Conservation (phyloP, 2,113 vertebrate genomes). For the Hemiprocne comata region DNA sequence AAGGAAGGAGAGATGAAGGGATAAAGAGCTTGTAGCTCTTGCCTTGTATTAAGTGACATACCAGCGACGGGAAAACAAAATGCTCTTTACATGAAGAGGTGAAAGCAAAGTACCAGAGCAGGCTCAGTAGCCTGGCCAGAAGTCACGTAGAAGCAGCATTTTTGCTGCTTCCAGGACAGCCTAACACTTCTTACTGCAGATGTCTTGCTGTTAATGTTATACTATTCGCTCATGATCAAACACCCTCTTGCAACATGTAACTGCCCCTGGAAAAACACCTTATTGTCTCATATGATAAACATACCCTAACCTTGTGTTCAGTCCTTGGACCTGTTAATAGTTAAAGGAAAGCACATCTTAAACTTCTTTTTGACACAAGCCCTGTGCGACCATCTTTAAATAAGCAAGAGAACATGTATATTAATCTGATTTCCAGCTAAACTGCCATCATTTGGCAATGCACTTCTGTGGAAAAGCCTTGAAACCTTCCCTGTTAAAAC, state of each 20-base stretch:
- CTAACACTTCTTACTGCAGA: not conserved
- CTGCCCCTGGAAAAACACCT: not conserved
- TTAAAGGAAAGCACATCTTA: not conserved
- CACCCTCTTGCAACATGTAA: not conserved
- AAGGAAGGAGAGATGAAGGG: slow-evolving; percentile 2
- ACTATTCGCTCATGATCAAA: not conserved
- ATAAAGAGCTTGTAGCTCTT: not conserved
- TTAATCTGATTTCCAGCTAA: not conserved
- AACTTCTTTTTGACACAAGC: not conserved
- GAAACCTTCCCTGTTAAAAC: not conserved
- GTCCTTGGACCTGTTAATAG: not conserved
- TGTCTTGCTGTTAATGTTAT: not conserved
- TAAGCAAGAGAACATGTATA: rapidly evolving
- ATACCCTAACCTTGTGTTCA: not conserved
- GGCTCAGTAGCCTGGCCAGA: not conserved
- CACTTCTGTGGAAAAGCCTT: not conserved
- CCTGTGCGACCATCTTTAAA: not conserved
- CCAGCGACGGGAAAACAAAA: not conserved
- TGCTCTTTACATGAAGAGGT: not conserved
- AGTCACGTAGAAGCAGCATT: rapidly evolving
- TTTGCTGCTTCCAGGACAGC: not conserved
- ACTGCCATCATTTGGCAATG: not conserved
- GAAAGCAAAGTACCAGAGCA: not conserved
- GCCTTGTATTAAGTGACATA: not conserved
- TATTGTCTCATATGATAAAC: not conserved